Percentiles rank a stretch among this genome's conserved stretches.
phyloP scores from a whole-genome alignment of 1,140 invertebrate genomes.

The Caenorhabditis tropicalis region DNA sequence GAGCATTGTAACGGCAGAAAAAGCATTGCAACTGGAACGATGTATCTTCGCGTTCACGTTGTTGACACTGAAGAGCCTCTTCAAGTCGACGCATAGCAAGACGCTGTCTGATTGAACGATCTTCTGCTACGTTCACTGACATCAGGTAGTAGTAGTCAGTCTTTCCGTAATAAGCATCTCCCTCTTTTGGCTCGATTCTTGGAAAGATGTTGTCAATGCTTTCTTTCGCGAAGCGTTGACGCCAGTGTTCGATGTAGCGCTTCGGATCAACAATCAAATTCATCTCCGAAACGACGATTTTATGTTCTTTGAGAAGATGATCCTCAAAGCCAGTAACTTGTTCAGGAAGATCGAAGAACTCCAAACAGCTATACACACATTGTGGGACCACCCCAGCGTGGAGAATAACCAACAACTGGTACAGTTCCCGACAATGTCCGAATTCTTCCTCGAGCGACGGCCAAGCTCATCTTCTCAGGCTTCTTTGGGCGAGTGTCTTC shows the following conservation, averaged over 20 bases:
- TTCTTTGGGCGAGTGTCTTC: slow-evolving; percentile 55
- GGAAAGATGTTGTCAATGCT: slow-evolving; percentile 68
- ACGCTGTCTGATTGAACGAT: slow-evolving; percentile 65
- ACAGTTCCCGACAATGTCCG: slow-evolving; percentile 70
- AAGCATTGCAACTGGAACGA: slow-evolving; percentile 68
- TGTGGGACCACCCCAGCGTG: slow-evolving; percentile 72
- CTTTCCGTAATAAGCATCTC: slow-evolving; percentile 58
- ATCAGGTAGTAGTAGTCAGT: slow-evolving; percentile 70
- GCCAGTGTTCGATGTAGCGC: slow-evolving; percentile 70
- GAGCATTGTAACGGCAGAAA: slow-evolving; percentile 69
- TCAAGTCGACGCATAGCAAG: slow-evolving; percentile 71
- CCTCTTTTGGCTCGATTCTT: slow-evolving; percentile 64
- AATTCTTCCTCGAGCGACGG: slow-evolving; percentile 69
- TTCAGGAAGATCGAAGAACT: slow-evolving; percentile 71
- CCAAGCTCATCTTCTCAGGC: slow-evolving; percentile 64
- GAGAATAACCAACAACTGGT: slow-evolving; percentile 67
- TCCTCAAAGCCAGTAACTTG: slow-evolving; percentile 57
- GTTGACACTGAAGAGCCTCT: slow-evolving; percentile 69
- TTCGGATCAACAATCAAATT: slow-evolving; percentile 71
- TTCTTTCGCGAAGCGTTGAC: slow-evolving; percentile 69
- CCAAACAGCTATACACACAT: slow-evolving; percentile 70
- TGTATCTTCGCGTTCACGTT: slow-evolving; percentile 62
- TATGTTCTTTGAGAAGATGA: slow-evolving; percentile 59
- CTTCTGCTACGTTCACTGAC: slow-evolving; percentile 59
- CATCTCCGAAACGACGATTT: slow-evolving; percentile 70